Evolutionary conservation across 2,113 vertebrate species (phyloP), one percentile per base, ranked within the genome.

Genomic region (Cynocephalus volans): DNA sequence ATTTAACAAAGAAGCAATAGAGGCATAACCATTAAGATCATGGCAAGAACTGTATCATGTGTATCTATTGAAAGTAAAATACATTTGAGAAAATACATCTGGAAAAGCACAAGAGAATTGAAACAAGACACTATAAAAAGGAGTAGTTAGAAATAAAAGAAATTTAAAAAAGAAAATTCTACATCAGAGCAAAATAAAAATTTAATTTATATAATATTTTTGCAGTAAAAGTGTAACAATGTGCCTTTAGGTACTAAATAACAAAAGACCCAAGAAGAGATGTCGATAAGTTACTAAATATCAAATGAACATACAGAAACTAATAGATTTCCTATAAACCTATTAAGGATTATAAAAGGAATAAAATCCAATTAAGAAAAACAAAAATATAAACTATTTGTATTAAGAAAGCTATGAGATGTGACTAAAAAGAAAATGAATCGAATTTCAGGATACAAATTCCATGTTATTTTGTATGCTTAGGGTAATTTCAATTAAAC

Each of bases 401-500:
- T 69, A 73, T 60, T 62, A 77, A 62, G 52, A 56, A 76, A 65
- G 54, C 24, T 62, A n/a, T 75, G 23, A 48, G 15, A 60, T 6
- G 31, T 24, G 14, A 88, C 86, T 50, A 19, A 56, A 93, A 79
- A 17, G n/a, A 85, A 85, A 85, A 58, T 69, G 13, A 95, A 23
- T 81, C 70, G 52, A 81, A 90, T 73, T 80, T 79, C 4, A 45
- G 13, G n/a, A 54, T 73, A 26, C 36, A 60, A 64, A 88, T 87
- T 75, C 11, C 1, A 2, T 48, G 72, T 69, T 92, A 84, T 75
- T 80, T 79, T 69, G 19, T 90, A 77, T 3, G 6, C 54, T 92
- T 94, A 84, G 31, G 60, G 93, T 81, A 81, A 89, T 75, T 92
- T 86, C 45, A 96, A 62, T 58, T 76, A 94, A 67, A 48, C 15